Evolutionary conservation across 2,888 invertebrate genomes (phyloP).

Genomic region (Chrysotoxum bicinctum): DNA sequence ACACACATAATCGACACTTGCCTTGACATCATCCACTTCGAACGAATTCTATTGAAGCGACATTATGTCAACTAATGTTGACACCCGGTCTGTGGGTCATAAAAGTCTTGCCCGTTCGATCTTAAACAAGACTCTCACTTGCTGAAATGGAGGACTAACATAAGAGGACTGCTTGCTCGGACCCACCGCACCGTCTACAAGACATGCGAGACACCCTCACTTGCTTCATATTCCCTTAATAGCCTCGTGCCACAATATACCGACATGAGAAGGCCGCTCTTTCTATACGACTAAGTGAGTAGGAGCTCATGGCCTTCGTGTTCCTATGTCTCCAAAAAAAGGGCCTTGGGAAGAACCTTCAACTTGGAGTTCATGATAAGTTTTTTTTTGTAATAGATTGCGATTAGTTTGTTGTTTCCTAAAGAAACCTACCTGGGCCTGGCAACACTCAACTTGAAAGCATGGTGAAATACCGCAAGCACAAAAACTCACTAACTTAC

Average conservation of each 20-base stretch:
- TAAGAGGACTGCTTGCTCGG: not conserved
- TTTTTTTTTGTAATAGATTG: too few species aligned
- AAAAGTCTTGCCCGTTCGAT: constrained; percentile 25
- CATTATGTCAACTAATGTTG: constrained; percentile 64
- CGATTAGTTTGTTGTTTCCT: too few species aligned
- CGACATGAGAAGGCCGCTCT: not conserved
- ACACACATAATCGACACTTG: not conserved
- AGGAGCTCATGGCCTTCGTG: too few species aligned
- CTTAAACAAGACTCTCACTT: constrained; percentile 50
- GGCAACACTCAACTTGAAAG: too few species aligned
- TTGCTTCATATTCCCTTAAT: constrained; percentile 51
- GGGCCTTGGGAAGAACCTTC: too few species aligned
- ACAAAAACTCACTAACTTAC: too few species aligned
- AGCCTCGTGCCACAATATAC: constrained; percentile 55
- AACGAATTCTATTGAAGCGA: constrained; percentile 50
- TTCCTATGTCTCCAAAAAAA: too few species aligned
- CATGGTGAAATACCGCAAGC: too few species aligned
- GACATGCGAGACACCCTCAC: constrained; percentile 43
- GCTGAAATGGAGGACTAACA: not conserved
- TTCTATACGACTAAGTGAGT: too few species aligned
- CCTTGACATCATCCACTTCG: constrained; percentile 44
- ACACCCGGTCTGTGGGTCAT: constrained; percentile 55
- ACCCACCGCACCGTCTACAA: constrained; percentile 23
- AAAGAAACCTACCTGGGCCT: too few species aligned
- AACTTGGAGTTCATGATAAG: too few species aligned